A percentile compares a stretch with the other conserved stretches of the same genome.
These are phyloP conservation scores for Halcyon smyrnensis DNA, from an alignment of 2,797 vertebrate genomes.

Conservation along the genomic window DNA sequence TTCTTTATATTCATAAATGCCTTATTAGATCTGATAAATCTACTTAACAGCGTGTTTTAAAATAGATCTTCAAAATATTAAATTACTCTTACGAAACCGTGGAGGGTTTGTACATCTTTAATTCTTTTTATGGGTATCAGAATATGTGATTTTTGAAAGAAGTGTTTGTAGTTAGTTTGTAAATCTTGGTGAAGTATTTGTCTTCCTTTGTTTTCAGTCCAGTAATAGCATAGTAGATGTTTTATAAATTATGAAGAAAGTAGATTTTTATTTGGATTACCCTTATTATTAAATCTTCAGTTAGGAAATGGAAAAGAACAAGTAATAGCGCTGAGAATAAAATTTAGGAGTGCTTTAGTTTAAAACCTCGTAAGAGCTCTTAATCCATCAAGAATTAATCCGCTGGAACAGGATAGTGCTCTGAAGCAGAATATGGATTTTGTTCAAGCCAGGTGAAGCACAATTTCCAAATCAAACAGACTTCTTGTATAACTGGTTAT, in stretches of 20 bases:
- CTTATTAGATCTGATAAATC: background rate
- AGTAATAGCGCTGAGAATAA: background rate
- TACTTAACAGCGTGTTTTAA: background rate
- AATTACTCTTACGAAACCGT: background rate
- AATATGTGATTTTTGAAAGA: background rate
- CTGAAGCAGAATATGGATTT: background rate
- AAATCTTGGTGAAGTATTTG: background rate
- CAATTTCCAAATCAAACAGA: background rate
- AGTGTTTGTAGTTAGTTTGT: background rate
- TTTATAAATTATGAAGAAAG: background rate
- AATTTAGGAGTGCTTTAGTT: background rate
- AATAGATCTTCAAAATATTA: background rate
- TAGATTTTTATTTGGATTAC: background rate
- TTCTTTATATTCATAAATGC: background rate
- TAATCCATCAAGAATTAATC: background rate
- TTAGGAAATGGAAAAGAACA: background rate
- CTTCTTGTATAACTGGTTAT: background rate
- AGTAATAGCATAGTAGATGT: background rate
- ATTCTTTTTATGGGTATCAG: background rate
- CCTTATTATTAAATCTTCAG: background rate
- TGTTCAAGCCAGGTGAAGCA: background rate
- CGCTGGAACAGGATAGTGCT: background rate
- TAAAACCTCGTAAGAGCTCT: background rate
- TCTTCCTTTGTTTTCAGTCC: background rate
- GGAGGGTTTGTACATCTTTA: background rate